A percentile compares a stretch with the other conserved stretches of the same genome.
Evolutionary conservation across 2,797 vertebrate genomes (phyloP).

Genomic region (Danio jaintianensis): DNA sequence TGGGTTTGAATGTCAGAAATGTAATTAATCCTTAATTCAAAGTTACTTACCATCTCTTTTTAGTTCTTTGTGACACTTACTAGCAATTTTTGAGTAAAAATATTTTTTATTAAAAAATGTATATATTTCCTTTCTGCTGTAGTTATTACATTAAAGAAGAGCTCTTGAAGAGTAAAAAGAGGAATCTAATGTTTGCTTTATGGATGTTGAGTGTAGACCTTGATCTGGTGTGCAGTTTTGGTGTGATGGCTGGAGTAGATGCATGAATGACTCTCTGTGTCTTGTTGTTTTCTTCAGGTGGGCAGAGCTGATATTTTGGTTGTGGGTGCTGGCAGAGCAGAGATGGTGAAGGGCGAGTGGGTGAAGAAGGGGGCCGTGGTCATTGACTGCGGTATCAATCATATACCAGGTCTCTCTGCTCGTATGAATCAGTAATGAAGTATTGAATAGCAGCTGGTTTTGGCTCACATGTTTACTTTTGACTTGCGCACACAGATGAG

Average conservation of each 20-base stretch:
- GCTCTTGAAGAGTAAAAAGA: not conserved
- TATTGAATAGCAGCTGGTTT: slow-evolving; percentile 1
- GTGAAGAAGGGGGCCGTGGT: slow-evolving; percentile 92
- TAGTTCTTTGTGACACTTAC: no score
- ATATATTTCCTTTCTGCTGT: not conserved
- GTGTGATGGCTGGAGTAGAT: not conserved
- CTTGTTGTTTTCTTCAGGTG: slow-evolving; percentile 76
- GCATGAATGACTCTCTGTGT: not conserved
- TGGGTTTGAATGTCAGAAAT: no score
- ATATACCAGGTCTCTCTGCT: slow-evolving; percentile 82
- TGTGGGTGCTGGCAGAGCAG: slow-evolving; percentile 88
- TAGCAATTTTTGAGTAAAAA: no score
- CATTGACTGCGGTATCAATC: slow-evolving; percentile 96
- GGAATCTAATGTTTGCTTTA: not conserved
- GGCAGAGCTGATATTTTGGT: slow-evolving; percentile 91
- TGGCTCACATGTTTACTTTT: not conserved
- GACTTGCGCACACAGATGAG: slow-evolving; percentile 74
- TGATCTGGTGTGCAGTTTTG: not conserved
- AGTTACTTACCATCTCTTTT: no score
- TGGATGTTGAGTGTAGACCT: not conserved
- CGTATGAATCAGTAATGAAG: slow-evolving; percentile 7
- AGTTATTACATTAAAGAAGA: not conserved
- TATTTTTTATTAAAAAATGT: no score
- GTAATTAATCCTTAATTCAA: no score
- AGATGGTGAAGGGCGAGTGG: slow-evolving; percentile 95